Conservation (phyloP, 2,797 vertebrate genomes). For the Helicolenus hilgendorfi region DNA sequence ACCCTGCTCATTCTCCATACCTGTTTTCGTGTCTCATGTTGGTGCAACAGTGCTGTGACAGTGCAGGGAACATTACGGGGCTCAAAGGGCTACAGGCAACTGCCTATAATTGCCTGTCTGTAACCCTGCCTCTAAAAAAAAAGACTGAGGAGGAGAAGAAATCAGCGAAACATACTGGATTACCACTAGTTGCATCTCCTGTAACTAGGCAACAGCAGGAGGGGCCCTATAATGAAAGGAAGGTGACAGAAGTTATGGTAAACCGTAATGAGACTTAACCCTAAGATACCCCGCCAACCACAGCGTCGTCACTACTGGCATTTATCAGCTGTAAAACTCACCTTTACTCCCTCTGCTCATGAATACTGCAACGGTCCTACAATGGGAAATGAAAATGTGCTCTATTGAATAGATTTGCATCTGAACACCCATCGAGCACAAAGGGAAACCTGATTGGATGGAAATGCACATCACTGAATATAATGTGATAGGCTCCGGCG, state of each 20-base stretch:
- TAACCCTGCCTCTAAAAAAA: constrained; percentile 4
- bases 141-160: not conserved
- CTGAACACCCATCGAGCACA: constrained; percentile 85
- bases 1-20: not conserved
- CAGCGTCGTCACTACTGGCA: constrained; percentile 49
- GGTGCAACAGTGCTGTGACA: constrained; percentile 9
- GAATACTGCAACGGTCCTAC: constrained; percentile 70
- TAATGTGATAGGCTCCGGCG: constrained; percentile 80
- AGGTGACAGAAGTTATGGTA: not conserved
- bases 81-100: constrained; percentile 54
- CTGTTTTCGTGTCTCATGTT: constrained; percentile 24
- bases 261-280: constrained; percentile 30
- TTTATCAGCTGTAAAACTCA: constrained; percentile 68
- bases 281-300: not conserved
- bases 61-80: constrained; percentile 24
- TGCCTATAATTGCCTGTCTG: constrained; percentile 56
- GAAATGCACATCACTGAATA: constrained; percentile 84
- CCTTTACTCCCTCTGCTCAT: constrained; percentile 61
- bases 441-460: constrained; percentile 87
- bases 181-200: not conserved
- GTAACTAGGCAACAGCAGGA: constrained; percentile 11
- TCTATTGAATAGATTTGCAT: constrained; percentile 88
- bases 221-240: not conserved
- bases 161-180: not conserved
- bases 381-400: constrained; percentile 87